phyloP scores from a whole-genome alignment of 2,113 vertebrate genomes.

The Seriola rivoliana region DNA sequence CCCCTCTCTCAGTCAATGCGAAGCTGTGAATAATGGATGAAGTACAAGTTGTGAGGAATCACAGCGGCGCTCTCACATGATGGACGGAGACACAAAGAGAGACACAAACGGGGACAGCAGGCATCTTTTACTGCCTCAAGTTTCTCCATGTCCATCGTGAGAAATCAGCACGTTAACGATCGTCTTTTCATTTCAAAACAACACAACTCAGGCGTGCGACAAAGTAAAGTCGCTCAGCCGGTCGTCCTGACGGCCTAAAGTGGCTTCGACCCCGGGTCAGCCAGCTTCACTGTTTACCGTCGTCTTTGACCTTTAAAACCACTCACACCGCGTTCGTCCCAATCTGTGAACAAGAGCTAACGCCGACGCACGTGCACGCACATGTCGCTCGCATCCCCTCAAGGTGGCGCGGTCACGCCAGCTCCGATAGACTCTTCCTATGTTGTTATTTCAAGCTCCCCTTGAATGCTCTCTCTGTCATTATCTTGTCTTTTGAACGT shows the following conservation, averaged over 20 bases:
- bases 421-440: slow-evolving; percentile 41
- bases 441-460: slow-evolving; percentile 48
- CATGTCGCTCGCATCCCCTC: slow-evolving; percentile 32
- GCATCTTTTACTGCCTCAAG: not conserved
- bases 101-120: slow-evolving; percentile 4
- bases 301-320: slow-evolving; percentile 61
- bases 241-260: slow-evolving; percentile 22
- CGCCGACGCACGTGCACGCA: slow-evolving; percentile 8
- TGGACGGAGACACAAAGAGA: slow-evolving; percentile 48
- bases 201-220: not conserved
- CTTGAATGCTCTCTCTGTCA: slow-evolving; percentile 31
- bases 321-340: slow-evolving; percentile 54
- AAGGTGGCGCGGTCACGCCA: slow-evolving; percentile 48
- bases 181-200: slow-evolving; percentile 4
- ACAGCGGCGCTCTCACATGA: slow-evolving; percentile 30
- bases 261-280: slow-evolving; percentile 6
- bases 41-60: slow-evolving; percentile 56
- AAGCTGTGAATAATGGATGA: slow-evolving; percentile 77
- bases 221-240: slow-evolving; percentile 20
- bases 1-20: slow-evolving; percentile 37
- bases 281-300: slow-evolving; percentile 19
- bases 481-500: not conserved
- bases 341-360: slow-evolving; percentile 29
- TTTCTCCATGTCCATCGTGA: not conserved
- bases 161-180: not conserved